Evolutionary conservation across 1,140 invertebrate genomes (phyloP).

Genomic region (Oryzaephilus surinamensis): DNA sequence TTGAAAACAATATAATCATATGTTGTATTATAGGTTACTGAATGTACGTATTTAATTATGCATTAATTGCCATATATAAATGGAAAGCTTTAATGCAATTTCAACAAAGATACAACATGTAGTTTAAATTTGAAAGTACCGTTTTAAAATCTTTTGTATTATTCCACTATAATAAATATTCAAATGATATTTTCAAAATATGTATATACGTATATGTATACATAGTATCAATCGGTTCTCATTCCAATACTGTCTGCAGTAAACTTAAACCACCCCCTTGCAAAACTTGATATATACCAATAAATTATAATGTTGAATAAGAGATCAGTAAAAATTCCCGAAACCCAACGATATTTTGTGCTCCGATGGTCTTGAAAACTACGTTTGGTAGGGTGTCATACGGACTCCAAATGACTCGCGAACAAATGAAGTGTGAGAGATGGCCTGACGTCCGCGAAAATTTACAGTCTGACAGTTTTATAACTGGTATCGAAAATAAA

Average conservation of each 20-base stretch:
- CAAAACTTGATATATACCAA: constrained; percentile 6
- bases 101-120: too few species aligned
- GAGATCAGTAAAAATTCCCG: constrained; percentile 18
- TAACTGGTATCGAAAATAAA: constrained; percentile 20
- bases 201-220: too few species aligned
- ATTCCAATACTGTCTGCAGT: constrained; percentile 1
- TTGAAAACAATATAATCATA: too few species aligned
- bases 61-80: too few species aligned
- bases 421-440: constrained; percentile 22
- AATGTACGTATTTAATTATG: too few species aligned
- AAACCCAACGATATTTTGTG: constrained; percentile 21
- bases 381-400: constrained; percentile 14
- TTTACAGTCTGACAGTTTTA: constrained; percentile 21
- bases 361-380: constrained; percentile 21
- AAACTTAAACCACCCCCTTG: background rate
- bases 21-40: too few species aligned
- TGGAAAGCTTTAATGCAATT: too few species aligned
- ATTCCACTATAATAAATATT: too few species aligned
- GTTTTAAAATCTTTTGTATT: too few species aligned
- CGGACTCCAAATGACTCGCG: constrained; percentile 13
- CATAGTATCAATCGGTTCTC: too few species aligned
- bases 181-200: too few species aligned
- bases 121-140: too few species aligned
- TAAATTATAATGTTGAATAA: constrained; percentile 15
- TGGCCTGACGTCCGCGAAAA: constrained; percentile 19